Evolutionary conservation across 2,797 vertebrate species (phyloP), one percentile per base, ranked within the genome.

Genomic region (Channallabes apus): DNA sequence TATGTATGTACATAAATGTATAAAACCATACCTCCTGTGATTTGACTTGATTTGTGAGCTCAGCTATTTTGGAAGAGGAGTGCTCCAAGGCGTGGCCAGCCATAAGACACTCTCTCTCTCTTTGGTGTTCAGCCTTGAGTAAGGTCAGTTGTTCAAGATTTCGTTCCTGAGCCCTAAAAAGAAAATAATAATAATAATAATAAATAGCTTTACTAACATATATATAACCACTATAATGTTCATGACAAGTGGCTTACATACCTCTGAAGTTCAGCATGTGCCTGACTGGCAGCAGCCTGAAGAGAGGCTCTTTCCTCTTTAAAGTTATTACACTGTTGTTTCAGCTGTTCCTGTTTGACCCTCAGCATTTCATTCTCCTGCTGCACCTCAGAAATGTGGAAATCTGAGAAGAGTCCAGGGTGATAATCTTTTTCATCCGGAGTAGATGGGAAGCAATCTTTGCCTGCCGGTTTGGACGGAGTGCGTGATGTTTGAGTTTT

Each of bases 1-100:
- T 46, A 8, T 46, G 8, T 46, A 46, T 8, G 8, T 46, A 46
- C 9, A 46, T 8, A 41, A 7, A 41, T 41, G 41, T 41, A 27
- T 35, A 61, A 82, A n/a, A 68, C 18, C 8, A 27, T 91, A 98
- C 98, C 95, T 98, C 96, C 88, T 97, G 97, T 59, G 93, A 85
- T 88, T 93, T 93, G 87, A 97, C 88, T 91, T 94, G 93, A 88
- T 94, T 97, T 89, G 92, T 92, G 51, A 97, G 92, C 83, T 97
- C 94, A 68, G 97, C 95, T 61, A 96, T 93, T 93, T 94, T 96
- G 82, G 97, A 98, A 82, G 95, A 88, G 3, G 97, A 97, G 91
- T 98, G 95, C 59, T 98, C 95, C 64, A 97, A 83, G 64, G 97
- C 96, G 2, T 97, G 93, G 85, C 93, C 86, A 82, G 95, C 95